Evolutionary conservation across 2,113 vertebrate genomes (phyloP).

Genomic region (Corynorhinus townsendii): DNA sequence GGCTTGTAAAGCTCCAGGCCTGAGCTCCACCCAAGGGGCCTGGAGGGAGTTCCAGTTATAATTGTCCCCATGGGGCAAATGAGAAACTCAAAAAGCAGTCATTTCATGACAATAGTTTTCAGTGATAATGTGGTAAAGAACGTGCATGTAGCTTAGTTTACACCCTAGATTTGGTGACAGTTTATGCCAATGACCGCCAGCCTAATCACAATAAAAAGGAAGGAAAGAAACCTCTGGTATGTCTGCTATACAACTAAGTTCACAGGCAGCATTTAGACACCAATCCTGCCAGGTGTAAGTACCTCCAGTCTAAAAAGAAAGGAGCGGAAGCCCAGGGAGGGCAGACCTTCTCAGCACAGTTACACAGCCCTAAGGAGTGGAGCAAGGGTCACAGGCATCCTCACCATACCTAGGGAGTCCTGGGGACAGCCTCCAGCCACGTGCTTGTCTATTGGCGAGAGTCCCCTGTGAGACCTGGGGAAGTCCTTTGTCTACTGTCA

Average conservation of each 20-base stretch:
- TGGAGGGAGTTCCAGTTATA: background rate
- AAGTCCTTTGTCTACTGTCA: background rate
- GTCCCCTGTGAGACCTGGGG: background rate
- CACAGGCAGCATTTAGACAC: background rate
- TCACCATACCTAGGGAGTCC: background rate
- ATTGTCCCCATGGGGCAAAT: background rate
- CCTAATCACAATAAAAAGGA: background rate
- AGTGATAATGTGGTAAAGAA: background rate
- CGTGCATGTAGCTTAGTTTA: background rate
- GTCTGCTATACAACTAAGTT: background rate
- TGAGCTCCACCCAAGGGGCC: too few species aligned
- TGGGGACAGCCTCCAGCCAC: background rate
- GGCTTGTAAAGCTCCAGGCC: background rate
- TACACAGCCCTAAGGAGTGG: background rate
- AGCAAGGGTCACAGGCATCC: accelerated
- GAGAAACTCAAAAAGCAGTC: background rate
- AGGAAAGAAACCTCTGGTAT: background rate
- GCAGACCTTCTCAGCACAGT: accelerated
- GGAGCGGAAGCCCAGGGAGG: background rate
- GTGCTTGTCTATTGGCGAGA: background rate
- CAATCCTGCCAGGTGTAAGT: background rate
- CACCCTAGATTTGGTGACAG: background rate
- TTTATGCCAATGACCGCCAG: background rate
- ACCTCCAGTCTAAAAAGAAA: background rate
- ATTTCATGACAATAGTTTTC: background rate